Evolutionary conservation across 2,888 invertebrate species (phyloP), one percentile per base, ranked within the genome.

Genomic region (Drosophila fungiperda): DNA sequence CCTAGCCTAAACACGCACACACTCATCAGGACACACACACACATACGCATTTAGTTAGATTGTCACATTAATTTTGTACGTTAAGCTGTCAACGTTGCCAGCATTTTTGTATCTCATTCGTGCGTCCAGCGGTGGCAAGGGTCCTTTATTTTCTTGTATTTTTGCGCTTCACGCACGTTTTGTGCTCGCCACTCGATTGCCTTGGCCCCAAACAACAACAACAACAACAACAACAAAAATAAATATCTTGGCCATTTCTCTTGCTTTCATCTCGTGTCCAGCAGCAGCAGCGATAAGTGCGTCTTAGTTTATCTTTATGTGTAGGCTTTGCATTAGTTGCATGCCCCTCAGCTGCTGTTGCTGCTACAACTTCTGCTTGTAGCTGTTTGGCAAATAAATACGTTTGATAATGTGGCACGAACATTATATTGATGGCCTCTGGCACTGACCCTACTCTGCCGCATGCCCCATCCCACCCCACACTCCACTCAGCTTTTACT

Each of bases 31-130:
- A 63, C 59, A 61, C 68, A 49, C 78, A 69, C 61, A 63, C 59
- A 61, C 68, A 49, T 72, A 69, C 61, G 59, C 72, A 79, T 81
- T 69, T 71, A 55, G 66, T 65, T 87, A 83, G 85, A 89, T 89
- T 85, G 85, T 85, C 85, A 89, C 89, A 85, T 85, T 85, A 87
- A 89, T 85, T 89, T 87, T 80, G 80, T 80, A 87, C 89, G 85
- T 85, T 85, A 89, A 85, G 85, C 89, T 85, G 85, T 89, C 85
- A 85, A 83, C 89, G 87, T 86, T 83, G 68, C 68, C 83, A 83
- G 80, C 83, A 83, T 72, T 88, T 88, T 80, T 72, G 83, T 82
- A 82, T 82, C 88, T 82, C 49, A 75, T 76, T 64, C 67, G 52
- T 60, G 52, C 63, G 78, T 63, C 74, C 58, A 45, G 59, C 49